phyloP scores from a whole-genome alignment of 2,113 vertebrate species.

The Carollia perspicillata region DNA sequence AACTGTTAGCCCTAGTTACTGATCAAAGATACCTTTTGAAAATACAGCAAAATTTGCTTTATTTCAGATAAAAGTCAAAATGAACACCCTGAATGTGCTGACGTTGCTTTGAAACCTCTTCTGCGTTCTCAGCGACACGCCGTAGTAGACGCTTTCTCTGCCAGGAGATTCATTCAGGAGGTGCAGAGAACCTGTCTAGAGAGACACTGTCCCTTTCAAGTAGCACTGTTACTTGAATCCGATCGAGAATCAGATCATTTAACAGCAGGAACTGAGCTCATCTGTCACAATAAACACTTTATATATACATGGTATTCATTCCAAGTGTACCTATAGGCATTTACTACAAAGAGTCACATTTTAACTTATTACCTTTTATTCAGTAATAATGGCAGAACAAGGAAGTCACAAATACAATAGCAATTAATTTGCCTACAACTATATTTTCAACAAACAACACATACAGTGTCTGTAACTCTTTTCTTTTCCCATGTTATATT shows the following conservation, averaged over 20 bases:
- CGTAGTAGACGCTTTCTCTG: not conserved
- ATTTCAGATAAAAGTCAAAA: conserved; percentile 45
- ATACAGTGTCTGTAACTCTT: not conserved
- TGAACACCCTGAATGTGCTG: not conserved
- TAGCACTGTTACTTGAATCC: not conserved
- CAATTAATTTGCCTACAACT: not conserved
- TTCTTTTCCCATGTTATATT: not conserved
- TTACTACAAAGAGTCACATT: not conserved
- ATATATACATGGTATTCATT: not conserved
- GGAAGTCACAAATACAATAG: not conserved
- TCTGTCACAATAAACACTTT: not conserved
- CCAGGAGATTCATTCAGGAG: not conserved
- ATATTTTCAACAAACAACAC: conserved; percentile 9
- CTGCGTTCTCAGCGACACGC: not conserved
- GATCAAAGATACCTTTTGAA: not conserved
- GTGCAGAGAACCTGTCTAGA: not conserved
- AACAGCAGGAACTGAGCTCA: not conserved
- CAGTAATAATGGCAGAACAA: not conserved
- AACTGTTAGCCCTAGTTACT: conserved; percentile 1
- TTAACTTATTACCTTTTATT: conserved; percentile 2
- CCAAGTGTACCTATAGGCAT: not conserved
- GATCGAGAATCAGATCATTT: conserved; percentile 1
- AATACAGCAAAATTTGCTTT: not conserved
- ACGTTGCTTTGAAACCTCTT: conserved; percentile 19
- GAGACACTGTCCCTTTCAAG: not conserved